These are phyloP conservation scores for Scaptomyza caliginosa DNA, from an alignment of 2,888 invertebrate species.

Conservation along the genomic window DNA sequence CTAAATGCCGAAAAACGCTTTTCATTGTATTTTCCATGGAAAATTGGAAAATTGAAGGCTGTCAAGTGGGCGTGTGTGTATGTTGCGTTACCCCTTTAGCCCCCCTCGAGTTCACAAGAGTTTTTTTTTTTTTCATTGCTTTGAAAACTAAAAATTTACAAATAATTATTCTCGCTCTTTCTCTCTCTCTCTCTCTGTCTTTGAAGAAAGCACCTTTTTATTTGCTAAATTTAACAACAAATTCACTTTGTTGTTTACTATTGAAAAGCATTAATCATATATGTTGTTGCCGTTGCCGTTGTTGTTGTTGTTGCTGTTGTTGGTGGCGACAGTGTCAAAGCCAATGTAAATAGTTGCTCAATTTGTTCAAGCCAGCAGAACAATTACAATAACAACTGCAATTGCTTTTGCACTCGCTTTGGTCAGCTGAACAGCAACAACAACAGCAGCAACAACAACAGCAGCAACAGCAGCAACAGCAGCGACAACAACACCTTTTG, in stretches of 20 bases:
- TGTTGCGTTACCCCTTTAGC: not conserved
- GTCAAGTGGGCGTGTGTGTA: slow-evolving; percentile 28
- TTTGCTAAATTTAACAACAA: slow-evolving; percentile 46
- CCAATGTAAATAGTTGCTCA: slow-evolving; percentile 53
- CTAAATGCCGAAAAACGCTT: slow-evolving; percentile 26
- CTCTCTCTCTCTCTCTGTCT: not conserved
- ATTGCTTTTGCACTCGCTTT: slow-evolving; percentile 62
- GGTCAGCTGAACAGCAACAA: slow-evolving; percentile 66
- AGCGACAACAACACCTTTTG: slow-evolving; percentile 10
- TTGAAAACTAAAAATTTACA: slow-evolving; percentile 7
- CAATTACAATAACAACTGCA: slow-evolving; percentile 31
- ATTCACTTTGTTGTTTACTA: slow-evolving; percentile 24
- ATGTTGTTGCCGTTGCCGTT: not conserved
- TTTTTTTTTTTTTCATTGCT: slow-evolving; percentile 12
- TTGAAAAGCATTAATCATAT: slow-evolving; percentile 50
- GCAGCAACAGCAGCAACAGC: slow-evolving; percentile 12
- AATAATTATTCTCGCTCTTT: not conserved
- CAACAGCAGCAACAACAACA: slow-evolving; percentile 13
- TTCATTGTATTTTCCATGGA: slow-evolving; percentile 39
- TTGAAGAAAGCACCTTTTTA: slow-evolving; percentile 14
- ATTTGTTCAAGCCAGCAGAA: slow-evolving; percentile 35
- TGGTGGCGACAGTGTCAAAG: slow-evolving; percentile 63
- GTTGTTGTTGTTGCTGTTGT: slow-evolving; percentile 14
- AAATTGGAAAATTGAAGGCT: slow-evolving; percentile 50
- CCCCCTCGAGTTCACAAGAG: not conserved